Evolutionary conservation across 2,888 invertebrate genomes (phyloP).

Genomic region (Ferdinandea cuprea): DNA sequence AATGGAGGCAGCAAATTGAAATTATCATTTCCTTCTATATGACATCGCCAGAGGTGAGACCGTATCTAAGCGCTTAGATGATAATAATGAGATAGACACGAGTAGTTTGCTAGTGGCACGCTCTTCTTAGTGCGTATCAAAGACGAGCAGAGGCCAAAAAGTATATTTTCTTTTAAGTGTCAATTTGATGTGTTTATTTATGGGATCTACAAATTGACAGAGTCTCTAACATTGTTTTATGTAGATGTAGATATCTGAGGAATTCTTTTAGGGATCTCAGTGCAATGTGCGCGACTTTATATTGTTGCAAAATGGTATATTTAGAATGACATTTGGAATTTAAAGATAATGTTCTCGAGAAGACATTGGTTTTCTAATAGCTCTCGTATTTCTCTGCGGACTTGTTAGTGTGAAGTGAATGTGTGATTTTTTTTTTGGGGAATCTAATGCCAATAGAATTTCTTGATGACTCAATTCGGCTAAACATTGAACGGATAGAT

Average conservation of each 20-base stretch:
- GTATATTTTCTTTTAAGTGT: neutral
- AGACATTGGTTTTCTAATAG: neutral
- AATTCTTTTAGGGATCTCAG: neutral
- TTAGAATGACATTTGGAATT: constrained; percentile 36
- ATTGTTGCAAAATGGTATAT: constrained; percentile 23
- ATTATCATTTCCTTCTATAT: neutral
- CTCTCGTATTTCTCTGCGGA: neutral
- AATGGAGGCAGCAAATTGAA: neutral
- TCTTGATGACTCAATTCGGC: constrained; percentile 37
- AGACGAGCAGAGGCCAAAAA: neutral
- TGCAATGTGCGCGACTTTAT: constrained; percentile 32
- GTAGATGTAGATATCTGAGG: no score
- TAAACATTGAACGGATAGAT: no score
- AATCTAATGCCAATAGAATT: constrained; percentile 11
- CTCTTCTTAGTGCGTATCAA: neutral
- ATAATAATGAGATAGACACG: neutral
- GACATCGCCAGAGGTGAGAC: neutral
- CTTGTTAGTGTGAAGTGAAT: neutral
- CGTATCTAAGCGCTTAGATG: neutral
- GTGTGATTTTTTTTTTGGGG: neutral
- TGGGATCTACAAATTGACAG: constrained; percentile 8
- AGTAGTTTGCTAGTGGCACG: neutral
- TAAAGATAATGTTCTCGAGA: no score
- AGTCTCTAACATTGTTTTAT: neutral
- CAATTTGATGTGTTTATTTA: constrained; percentile 29